Conservation (phyloP, 2,113 vertebrate species). For the Ifrita kowaldi region DNA sequence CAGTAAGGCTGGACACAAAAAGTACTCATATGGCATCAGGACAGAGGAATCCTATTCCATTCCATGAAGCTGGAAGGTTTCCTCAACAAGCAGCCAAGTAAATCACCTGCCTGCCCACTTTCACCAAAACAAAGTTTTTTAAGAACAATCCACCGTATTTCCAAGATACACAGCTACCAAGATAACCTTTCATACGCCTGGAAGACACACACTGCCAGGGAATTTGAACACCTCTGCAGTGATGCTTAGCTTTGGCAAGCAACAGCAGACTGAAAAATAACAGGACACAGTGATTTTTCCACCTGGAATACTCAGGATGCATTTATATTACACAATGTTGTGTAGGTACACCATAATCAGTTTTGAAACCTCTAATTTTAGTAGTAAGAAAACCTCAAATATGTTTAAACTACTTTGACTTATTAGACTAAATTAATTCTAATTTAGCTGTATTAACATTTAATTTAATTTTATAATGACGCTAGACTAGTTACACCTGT, state of each 20-base stretch:
- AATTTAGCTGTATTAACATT: background rate
- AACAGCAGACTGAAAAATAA: background rate
- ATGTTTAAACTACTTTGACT: background rate
- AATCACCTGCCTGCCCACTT: background rate
- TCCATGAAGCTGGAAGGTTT: background rate
- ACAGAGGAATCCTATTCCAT: background rate
- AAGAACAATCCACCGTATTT: background rate
- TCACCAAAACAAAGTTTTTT: background rate
- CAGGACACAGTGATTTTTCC: background rate
- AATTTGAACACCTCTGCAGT: background rate
- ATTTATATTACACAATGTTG: background rate
- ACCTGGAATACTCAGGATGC: background rate
- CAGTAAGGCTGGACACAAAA: background rate
- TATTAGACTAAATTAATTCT: background rate
- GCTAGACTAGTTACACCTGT: background rate
- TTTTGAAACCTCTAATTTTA: background rate
- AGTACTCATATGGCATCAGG: rapidly evolving
- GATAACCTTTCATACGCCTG: background rate
- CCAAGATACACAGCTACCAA: background rate
- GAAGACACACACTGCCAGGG: background rate
- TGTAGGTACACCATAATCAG: background rate
- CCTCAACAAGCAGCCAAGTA: background rate
- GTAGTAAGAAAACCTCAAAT: background rate
- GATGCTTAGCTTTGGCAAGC: background rate
- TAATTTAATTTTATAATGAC: background rate